A percentile compares a stretch with the other conserved stretches of the same genome.
Evolutionary conservation across 2,797 vertebrate species (phyloP).

Genomic region (Melanotaenia maccullochi): DNA sequence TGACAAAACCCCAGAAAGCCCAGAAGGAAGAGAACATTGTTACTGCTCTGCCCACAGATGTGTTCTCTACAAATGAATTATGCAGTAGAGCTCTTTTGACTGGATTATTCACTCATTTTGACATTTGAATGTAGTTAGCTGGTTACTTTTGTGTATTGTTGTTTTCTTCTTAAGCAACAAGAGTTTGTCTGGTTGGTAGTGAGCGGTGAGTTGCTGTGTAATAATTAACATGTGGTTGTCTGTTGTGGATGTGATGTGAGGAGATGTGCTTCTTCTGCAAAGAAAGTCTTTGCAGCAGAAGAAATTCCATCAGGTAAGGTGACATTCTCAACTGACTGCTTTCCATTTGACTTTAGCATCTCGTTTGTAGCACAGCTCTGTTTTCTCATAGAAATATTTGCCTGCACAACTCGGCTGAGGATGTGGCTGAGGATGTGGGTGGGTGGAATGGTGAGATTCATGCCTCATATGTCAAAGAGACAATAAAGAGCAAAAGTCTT

Average conservation of each 20-base stretch:
- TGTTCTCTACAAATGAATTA: conserved; percentile 68
- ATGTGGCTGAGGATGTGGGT: conserved; percentile 22
- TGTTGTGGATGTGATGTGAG: conserved; percentile 10
- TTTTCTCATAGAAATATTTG: conserved; percentile 30
- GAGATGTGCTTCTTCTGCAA: background rate
- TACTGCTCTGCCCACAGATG: conserved; percentile 56
- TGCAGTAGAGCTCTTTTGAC: conserved; percentile 51
- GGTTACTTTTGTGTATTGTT: conserved; percentile 44
- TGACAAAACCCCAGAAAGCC: conserved; percentile 62
- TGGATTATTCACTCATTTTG: conserved; percentile 52
- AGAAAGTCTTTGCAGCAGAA: conserved; percentile 19
- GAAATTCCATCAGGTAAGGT: conserved; percentile 24
- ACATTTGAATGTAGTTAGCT: conserved; percentile 49
- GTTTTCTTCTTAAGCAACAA: conserved; percentile 23
- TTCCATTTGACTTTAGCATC: conserved; percentile 31
- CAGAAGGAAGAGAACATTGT: conserved; percentile 47
- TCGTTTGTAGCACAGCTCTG: conserved; percentile 34
- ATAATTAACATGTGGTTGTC: conserved; percentile 11
- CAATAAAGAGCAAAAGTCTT: conserved; percentile 58
- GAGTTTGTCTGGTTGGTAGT: conserved; percentile 15
- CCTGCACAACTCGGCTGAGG: conserved; percentile 15
- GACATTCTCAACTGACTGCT: conserved; percentile 43
- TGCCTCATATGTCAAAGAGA: conserved; percentile 63
- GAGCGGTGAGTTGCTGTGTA: conserved; percentile 11
- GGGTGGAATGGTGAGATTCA: conserved; percentile 40